phyloP scores from a whole-genome alignment of 2,797 vertebrate genomes.

The Lutjanus campechanus region DNA sequence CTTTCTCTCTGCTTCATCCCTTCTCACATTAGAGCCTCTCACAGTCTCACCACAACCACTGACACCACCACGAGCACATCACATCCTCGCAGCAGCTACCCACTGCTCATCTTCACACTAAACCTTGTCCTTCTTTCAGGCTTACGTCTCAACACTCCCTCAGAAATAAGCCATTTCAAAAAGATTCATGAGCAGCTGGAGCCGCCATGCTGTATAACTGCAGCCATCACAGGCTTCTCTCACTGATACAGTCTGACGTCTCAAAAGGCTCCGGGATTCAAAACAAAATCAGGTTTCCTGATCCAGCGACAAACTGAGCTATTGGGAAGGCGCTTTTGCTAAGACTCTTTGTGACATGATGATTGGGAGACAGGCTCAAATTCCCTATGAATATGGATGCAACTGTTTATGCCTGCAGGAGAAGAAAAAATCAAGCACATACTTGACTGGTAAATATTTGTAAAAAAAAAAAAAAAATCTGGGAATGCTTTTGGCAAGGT shows the following conservation, averaged over 20 bases:
- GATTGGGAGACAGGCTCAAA: constrained; percentile 82
- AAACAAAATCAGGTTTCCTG: constrained; percentile 86
- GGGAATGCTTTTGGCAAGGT: constrained; percentile 76
- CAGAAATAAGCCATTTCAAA: constrained; percentile 85
- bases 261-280: constrained; percentile 82
- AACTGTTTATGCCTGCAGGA: constrained; percentile 81
- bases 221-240: constrained; percentile 78
- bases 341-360: constrained; percentile 86
- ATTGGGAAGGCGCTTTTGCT: constrained; percentile 82
- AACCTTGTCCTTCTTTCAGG: constrained; percentile 86
- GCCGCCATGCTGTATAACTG: constrained; percentile 76
- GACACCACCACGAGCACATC: constrained; percentile 77
- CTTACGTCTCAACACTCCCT: constrained; percentile 83
- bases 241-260: constrained; percentile 82
- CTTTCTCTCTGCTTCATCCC: constrained; percentile 72
- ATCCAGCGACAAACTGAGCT: constrained; percentile 84
- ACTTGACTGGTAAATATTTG: constrained; percentile 83
- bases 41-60: constrained; percentile 74
- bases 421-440: constrained; percentile 73
- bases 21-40: constrained; percentile 85
- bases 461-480: constrained; percentile 63
- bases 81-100: constrained; percentile 73
- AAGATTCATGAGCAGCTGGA: constrained; percentile 80
- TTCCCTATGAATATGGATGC: constrained; percentile 88
- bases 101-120: constrained; percentile 83